Percentiles rank a stretch among this genome's conserved stretches.
Evolutionary conservation across 2,888 invertebrate genomes (phyloP).

Genomic region (Chalcosyrphus nemorum): DNA sequence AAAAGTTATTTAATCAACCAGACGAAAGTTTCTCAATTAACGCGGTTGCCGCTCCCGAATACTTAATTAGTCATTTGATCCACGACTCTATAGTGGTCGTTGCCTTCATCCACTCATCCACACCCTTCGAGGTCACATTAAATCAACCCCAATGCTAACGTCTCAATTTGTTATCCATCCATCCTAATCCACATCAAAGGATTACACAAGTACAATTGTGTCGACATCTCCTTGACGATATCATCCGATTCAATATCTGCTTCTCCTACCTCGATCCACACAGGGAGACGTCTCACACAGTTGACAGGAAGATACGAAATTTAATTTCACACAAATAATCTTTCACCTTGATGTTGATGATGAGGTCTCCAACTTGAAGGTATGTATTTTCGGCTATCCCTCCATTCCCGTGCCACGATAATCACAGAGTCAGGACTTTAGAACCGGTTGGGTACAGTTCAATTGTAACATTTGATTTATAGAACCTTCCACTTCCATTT

Average conservation of each 20-base stretch:
- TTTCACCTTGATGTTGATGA: conserved; percentile 33
- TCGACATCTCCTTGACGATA: conserved; percentile 12
- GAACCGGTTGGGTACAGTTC: conserved; percentile 19
- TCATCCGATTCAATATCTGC: conserved; percentile 14
- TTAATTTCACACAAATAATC: conserved; percentile 46
- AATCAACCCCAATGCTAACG: conserved; percentile 50
- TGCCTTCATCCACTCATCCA: neutral
- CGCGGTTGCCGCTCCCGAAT: conserved; percentile 63
- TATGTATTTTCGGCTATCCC: neutral
- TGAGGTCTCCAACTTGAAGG: conserved; percentile 17
- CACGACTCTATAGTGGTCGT: neutral
- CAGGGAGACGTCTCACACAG: neutral
- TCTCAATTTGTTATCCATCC: conserved; percentile 51
- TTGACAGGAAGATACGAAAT: conserved; percentile 32
- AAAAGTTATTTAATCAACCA: conserved; percentile 71
- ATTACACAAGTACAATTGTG: conserved; percentile 22
- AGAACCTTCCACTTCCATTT: conserved; percentile 29
- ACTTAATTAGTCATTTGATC: conserved; percentile 65
- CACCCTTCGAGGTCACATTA: conserved; percentile 41
- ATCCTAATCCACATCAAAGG: conserved; percentile 40
- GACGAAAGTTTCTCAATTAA: conserved; percentile 71
- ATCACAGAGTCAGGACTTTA: neutral
- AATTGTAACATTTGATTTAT: conserved; percentile 50
- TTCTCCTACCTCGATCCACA: neutral
- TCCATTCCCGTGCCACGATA: neutral